Base-by-base conservation (phyloP, 2,888 invertebrate species). In the Campoplex capitator region DNA sequence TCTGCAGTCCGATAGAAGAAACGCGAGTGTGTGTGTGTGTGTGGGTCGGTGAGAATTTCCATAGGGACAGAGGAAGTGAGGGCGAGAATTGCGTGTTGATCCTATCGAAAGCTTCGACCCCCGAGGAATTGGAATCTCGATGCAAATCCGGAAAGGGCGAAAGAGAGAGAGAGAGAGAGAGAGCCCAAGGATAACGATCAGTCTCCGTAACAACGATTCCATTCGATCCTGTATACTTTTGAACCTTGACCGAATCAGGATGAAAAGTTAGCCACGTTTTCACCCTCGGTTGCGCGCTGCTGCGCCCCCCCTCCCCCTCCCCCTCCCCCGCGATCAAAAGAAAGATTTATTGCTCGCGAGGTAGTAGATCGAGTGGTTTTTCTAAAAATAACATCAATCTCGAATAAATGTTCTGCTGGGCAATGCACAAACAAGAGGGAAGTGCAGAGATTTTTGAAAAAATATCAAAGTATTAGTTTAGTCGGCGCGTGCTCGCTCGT, bases 181-280 rank as follows among this genome's bases (percentile, higher is more conserved):
- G 32, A 62, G 74, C n/a, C 73, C 71, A 86, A 86, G 84, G 88
- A 87, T 48, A 85, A 83, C 78, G 85, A 85, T 87, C 87, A 68
- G 54, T 88, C 83, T 86, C 74, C 45, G 75, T 68, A 58, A 74
- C 78, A 77, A 58, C 68, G 65, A 65, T 67, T 81, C 51, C 73
- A 85, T 84, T 73, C 67, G 48, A 70, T 51, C 56, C 23, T 23
- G 45, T 45, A 68, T 75, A 67, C 80, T 73, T 65, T 45, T 75
- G 83, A 77, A 84, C 89, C 88, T 89, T 89, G 88, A 88, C 86
- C 88, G 82, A 85, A 85, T 88, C 84, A 54, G 81, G 78, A 87
- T 78, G 84, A 68, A 58, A 45, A 28, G 62, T 65, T 51, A n/a
- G 58, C 38, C 48, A 48, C 68, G 56, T 84, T 81, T 81, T 75